Evolutionary conservation across 2,888 invertebrate species (phyloP), one percentile per base, ranked within the genome.

Genomic region (Lamproptera curius): DNA sequence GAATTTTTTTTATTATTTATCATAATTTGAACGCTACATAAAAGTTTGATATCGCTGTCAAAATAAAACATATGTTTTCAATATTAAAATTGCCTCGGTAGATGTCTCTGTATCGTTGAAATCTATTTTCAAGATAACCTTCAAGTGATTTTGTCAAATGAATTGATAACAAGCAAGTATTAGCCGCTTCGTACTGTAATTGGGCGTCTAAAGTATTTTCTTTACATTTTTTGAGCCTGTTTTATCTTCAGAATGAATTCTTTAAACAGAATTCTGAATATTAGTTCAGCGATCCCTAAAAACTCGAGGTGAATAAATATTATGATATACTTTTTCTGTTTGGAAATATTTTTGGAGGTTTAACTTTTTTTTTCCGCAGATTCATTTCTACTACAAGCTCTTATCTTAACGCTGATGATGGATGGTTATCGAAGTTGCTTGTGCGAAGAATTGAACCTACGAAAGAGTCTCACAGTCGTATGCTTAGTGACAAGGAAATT

Each of bases 401-500:
- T 39, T 66, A 74, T 39, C 59, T 75, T 48, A 82, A 70, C 50
- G 76, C 86, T 15, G 88, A 89, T 51, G 95, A 95, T 84, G 93
- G 95, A 61, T 97, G 97, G 96, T 86, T 97, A 48, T 95, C 95
- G 58, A 97, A 96, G 78, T 84, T 97, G 55, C 87, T 97, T 64
- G 97, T 97, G 35, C 90, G 97, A 53, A 95, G 94, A 76, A 96
- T 97, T 70, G 97, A 97, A 73, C 96, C 97, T 3, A 96, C 97
- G 1, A 97, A 97, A 78, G 97, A 97, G 75, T 95, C 98, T 2
- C 99, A 99, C 81, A 98, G 98, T 67, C 93, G 97, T 56, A 95
- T 98, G 93, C 90, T 99, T 39, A 97, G 98, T 65, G 97, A 97
- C 82, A 98, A 98, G 82, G 98, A 98, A 83, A 92, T 94, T 49